Evolutionary conservation across 2,888 invertebrate species (phyloP).

Genomic region (Diarsia dahlii): DNA sequence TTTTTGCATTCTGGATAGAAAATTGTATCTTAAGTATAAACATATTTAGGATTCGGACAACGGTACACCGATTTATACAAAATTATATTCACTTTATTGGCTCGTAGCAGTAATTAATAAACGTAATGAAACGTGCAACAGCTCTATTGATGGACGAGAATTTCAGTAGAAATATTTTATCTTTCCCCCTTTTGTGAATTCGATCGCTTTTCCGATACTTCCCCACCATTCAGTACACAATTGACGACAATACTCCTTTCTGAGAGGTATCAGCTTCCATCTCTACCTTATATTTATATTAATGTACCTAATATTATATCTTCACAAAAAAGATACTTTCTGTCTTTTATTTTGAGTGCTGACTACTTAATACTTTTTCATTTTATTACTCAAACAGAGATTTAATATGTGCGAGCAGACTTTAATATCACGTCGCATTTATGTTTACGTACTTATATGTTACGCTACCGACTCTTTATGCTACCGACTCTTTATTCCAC

Average conservation of each 20-base stretch:
- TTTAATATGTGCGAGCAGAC: conserved; percentile 17
- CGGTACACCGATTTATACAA: neutral
- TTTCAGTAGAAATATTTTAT: conserved; percentile 1
- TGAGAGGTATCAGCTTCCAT: conserved; percentile 34
- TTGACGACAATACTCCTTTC: conserved; percentile 20
- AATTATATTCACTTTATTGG: no score
- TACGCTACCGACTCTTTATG: neutral
- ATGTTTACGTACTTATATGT: neutral
- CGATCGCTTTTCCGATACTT: conserved; percentile 22
- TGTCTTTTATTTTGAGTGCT: neutral
- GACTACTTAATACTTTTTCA: neutral
- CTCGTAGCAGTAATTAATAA: neutral
- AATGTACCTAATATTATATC: conserved; percentile 7
- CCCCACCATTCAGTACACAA: conserved; percentile 12
- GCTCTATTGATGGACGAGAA: neutral
- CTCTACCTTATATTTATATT: conserved; percentile 5
- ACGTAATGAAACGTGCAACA: neutral
- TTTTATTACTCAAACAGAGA: conserved; percentile 9
- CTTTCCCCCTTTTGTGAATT: conserved; percentile 6
- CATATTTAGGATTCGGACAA: neutral
- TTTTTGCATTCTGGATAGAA: neutral
- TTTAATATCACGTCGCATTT: conserved; percentile 13
- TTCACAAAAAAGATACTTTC: neutral
- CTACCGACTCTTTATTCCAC: neutral
- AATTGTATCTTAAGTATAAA: neutral